Conservation (phyloP, 1,140 invertebrate genomes). For the Pseudomyrmex flavicornis region DNA sequence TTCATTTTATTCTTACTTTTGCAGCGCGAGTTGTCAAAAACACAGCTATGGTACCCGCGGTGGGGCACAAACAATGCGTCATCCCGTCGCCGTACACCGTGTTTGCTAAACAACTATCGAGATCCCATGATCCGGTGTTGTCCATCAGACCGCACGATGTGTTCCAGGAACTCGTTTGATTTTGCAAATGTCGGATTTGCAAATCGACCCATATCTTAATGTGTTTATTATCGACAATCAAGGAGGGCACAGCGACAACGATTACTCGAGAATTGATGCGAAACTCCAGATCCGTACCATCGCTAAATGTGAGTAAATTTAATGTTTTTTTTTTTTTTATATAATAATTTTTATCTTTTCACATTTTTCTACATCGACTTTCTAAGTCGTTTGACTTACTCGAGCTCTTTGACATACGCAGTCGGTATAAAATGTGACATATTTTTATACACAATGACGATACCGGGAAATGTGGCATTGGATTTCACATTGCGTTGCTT, state of each 20-base stretch:
- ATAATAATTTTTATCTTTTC: constrained; percentile 58
- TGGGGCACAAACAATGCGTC: constrained; percentile 87
- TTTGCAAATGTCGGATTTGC: constrained; percentile 79
- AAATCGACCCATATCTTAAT: constrained; percentile 82
- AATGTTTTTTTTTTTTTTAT: too few relatives aligned
- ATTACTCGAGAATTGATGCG: constrained; percentile 88
- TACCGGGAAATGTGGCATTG: constrained; percentile 75
- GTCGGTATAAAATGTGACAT: constrained; percentile 85
- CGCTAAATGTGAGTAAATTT: constrained; percentile 79
- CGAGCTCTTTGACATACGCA: constrained; percentile 84
- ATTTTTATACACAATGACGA: constrained; percentile 86
- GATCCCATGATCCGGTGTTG: constrained; percentile 84
- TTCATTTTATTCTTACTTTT: constrained; percentile 83
- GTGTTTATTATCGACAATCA: constrained; percentile 66
- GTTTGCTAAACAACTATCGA: constrained; percentile 85
- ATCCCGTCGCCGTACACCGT: constrained; percentile 82
- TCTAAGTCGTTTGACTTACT: constrained; percentile 80
- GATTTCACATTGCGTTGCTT: constrained; percentile 65
- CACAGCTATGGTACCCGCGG: constrained; percentile 87
- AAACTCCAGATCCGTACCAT: constrained; percentile 88
- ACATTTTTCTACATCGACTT: background rate
- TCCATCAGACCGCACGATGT: constrained; percentile 85
- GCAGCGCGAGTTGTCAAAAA: constrained; percentile 86
- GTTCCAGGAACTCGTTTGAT: constrained; percentile 84
- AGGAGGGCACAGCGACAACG: constrained; percentile 82